These are phyloP conservation scores for Herpetotheres cachinnans DNA, from an alignment of 2,113 vertebrate species.

Conservation along the genomic window DNA sequence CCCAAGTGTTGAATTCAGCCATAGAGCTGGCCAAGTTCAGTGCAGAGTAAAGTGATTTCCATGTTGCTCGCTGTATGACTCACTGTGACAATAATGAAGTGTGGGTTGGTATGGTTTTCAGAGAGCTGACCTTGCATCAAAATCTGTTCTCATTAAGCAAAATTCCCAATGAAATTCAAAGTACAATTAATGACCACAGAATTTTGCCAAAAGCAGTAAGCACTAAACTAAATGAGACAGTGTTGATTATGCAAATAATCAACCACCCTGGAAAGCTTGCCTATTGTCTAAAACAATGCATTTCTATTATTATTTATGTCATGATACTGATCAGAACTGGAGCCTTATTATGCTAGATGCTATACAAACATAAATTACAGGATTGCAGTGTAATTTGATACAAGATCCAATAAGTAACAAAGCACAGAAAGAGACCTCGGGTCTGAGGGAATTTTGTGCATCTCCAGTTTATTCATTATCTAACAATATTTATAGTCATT, in stretches of 20 bases:
- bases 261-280: neutral
- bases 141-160: constrained; percentile 16
- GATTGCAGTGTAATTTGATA: neutral
- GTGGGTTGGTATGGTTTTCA: neutral
- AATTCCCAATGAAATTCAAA: constrained; percentile 25
- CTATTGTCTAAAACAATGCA: neutral
- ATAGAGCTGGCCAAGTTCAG: neutral
- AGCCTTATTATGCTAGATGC: neutral
- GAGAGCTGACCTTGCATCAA: constrained; percentile 5
- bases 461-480: neutral
- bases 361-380: neutral
- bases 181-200: constrained; percentile 17
- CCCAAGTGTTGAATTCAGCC: neutral
- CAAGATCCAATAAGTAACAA: neutral
- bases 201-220: constrained; percentile 22
- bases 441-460: neutral
- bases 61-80: neutral
- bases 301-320: neutral
- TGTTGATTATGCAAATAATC: constrained; percentile 23
- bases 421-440: neutral
- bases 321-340: neutral
- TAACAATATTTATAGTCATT: neutral
- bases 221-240: neutral
- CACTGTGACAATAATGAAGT: neutral
- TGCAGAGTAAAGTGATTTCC: neutral